A percentile compares a stretch with the other conserved stretches of the same genome.
Conservation (phyloP, 2,113 vertebrate genomes). For the Lethenteron camtschaticum region DNA sequence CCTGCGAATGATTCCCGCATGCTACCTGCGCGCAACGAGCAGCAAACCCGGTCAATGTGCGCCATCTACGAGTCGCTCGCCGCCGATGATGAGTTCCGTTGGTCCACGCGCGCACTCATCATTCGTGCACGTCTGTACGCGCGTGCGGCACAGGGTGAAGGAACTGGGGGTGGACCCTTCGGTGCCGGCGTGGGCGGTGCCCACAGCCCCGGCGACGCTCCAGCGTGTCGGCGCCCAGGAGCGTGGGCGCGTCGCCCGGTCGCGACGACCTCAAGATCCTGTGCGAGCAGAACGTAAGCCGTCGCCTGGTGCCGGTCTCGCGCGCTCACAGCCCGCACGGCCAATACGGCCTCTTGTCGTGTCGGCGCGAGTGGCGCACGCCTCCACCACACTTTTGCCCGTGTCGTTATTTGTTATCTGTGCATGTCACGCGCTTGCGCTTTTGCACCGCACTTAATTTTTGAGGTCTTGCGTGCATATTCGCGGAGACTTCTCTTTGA, state of each 20-base stretch:
- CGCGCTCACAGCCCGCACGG: neutral
- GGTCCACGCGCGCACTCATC: no score
- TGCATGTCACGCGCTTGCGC: no score
- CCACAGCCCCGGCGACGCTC: slow-evolving; percentile 36
- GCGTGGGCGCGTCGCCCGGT: slow-evolving; percentile 83
- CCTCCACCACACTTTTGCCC: neutral
- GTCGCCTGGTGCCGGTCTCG: neutral
- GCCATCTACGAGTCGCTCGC: no score
- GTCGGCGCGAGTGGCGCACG: neutral
- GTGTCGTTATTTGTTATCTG: no score
- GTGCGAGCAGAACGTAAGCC: slow-evolving; percentile 85
- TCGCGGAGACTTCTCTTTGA: no score
- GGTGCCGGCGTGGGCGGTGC: slow-evolving; percentile 32
- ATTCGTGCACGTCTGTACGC: no score
- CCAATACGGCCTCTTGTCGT: neutral
- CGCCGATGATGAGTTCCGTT: no score
- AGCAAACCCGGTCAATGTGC: no score
- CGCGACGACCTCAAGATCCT: slow-evolving; percentile 94
- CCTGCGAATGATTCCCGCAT: no score
- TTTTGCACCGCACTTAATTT: no score
- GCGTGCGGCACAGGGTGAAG: slow-evolving; percentile 36
- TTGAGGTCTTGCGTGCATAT: no score
- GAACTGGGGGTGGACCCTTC: slow-evolving; percentile 43
- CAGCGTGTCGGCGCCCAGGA: slow-evolving; percentile 85
- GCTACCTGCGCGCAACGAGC: no score